Percentiles rank a stretch among this genome's conserved stretches.
Conservation (phyloP, 2,113 vertebrate genomes). For the cat (Felis catus) region DNA sequence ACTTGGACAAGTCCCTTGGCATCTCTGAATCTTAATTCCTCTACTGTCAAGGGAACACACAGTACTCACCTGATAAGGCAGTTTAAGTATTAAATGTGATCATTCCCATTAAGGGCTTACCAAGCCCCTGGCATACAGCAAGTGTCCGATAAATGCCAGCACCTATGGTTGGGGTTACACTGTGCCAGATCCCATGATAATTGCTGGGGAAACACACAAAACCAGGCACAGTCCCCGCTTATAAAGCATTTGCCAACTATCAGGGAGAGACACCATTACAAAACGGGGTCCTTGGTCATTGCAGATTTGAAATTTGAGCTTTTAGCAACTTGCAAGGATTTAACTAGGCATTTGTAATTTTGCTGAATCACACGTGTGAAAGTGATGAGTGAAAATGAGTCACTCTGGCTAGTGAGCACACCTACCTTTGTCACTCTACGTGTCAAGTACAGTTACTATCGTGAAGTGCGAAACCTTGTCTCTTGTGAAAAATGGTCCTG, state of each 20-base stretch:
- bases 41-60: background rate
- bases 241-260: background rate
- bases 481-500: conserved; percentile 71
- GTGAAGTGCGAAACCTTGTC: conserved; percentile 61
- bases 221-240: background rate
- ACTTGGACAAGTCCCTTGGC: background rate
- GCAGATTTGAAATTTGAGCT: background rate
- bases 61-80: background rate
- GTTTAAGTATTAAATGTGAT: background rate
- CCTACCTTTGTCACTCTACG: conserved; percentile 58
- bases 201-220: background rate
- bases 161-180: background rate
- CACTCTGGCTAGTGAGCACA: conserved; percentile 59
- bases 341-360: conserved; percentile 22
- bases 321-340: background rate
- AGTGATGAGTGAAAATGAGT: conserved; percentile 49
- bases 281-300: background rate
- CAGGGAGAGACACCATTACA: background rate
- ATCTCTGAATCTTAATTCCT: background rate
- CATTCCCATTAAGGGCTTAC: background rate
- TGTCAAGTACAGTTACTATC: conserved; percentile 67
- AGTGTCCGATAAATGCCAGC: background rate
- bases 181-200: background rate
- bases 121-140: background rate
- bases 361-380: conserved; percentile 41